These are phyloP conservation scores for Glyptemys insculpta DNA, from an alignment of 2,797 vertebrate genomes.

Conservation along the genomic window DNA sequence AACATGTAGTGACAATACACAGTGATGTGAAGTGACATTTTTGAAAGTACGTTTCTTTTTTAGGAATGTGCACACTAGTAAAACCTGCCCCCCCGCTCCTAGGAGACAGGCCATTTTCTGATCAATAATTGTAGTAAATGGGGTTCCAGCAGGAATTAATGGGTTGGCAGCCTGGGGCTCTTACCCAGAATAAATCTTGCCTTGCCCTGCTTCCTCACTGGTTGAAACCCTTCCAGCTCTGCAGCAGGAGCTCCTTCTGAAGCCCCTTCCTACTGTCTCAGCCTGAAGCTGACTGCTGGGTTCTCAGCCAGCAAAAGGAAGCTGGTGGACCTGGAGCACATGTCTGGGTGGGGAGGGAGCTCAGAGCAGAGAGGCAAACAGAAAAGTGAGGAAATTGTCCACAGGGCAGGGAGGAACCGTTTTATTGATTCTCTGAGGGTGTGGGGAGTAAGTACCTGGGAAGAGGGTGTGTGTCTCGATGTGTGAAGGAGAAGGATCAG, in stretches of 20 bases:
- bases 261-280: background rate
- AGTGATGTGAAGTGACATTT: background rate
- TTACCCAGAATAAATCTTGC: background rate
- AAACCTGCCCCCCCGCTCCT: background rate
- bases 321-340: background rate
- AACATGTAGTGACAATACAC: background rate
- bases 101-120: background rate
- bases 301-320: background rate
- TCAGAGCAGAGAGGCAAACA: background rate
- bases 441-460: background rate
- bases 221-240: background rate
- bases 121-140: background rate
- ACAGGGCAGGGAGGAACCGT: background rate
- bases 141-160: background rate
- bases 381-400: background rate
- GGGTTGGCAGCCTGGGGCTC: background rate
- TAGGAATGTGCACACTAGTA: background rate
- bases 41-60: background rate
- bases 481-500: background rate
- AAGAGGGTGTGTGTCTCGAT: background rate
- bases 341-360: background rate
- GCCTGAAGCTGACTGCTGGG: background rate
- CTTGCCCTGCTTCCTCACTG: background rate
- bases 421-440: background rate
- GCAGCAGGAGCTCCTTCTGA: background rate